phyloP scores from a whole-genome alignment of 2,113 vertebrate species.

The Perca flavescens region DNA sequence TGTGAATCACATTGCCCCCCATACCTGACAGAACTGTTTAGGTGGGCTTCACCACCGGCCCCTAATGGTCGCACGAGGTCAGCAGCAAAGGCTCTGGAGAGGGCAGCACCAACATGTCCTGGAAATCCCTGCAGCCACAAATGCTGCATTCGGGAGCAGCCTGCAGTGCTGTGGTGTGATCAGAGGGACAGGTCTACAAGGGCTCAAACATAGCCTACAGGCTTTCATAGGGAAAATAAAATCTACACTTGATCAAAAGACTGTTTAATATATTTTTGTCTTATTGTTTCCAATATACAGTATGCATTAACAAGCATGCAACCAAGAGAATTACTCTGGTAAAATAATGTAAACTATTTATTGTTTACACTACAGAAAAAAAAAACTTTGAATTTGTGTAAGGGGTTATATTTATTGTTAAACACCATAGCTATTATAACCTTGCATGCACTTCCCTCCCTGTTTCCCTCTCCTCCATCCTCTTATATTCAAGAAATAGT shows the following conservation, averaged over 20 bases:
- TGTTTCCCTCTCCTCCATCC: background rate
- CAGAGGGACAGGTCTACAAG: background rate
- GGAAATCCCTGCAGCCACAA: background rate
- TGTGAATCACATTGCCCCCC: background rate
- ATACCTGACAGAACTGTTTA: background rate
- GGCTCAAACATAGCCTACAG: background rate
- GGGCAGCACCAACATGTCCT: background rate
- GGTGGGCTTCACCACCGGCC: background rate
- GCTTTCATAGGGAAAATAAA: background rate
- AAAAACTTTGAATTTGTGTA: background rate
- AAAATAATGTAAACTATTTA: background rate
- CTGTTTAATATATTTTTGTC: background rate
- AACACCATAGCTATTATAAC: background rate
- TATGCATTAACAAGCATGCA: background rate
- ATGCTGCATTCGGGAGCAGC: background rate
- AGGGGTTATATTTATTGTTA: constrained; percentile 2
- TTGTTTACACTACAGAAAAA: background rate
- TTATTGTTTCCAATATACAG: background rate
- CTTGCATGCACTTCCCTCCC: background rate
- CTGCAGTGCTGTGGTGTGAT: background rate
- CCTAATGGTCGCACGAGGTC: background rate
- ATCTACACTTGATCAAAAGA: background rate
- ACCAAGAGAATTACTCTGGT: background rate
- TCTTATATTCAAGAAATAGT: constrained; percentile 30
- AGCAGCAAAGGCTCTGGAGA: too few species aligned